Evolutionary conservation across 2,113 vertebrate species (phyloP), one percentile per base, ranked within the genome.

Genomic region (Sturnira hondurensis): DNA sequence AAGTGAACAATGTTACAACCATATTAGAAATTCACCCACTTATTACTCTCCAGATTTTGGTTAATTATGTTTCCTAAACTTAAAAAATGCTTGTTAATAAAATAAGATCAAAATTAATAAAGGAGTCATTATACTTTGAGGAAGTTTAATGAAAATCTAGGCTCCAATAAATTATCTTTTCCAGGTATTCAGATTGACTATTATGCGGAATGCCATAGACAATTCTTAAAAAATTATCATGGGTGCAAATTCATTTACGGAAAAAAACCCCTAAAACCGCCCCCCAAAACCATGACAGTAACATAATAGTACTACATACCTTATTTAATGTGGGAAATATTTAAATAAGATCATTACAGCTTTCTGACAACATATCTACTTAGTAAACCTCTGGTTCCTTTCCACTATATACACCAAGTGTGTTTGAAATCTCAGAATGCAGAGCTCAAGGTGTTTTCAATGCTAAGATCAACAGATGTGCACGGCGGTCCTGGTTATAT

Each of bases 291-390:
- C 45, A 87, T 54, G 20, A 54, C 63, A 82, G 20, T 54, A 58
- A 63, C 17, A 52, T 17, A 86, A 28, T 20, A 73, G 22, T 67
- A 43, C 14, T 88, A 81, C 10, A 78, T 45, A 50, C 31, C 56
- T 88, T 77, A 73, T 84, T 95, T 83, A 96, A 94, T 82, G 67
- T 93, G 91, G 93, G 93, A 97, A 88, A 94, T 94, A 96, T 90
- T 91, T 94, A 94, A 96, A 94, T 87, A 94, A 81, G 89, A 81
- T 74, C 36, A 71, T 85, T 74, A 81, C 45, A 22, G 68, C 70
- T 94, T 28, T 93, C 47, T 92, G 73, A 91, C n/a, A 95, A 58
- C 24, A 19, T 45, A 86, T 61, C 83, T 94, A 65, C 61, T 81
- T 85, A 93, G 77, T 93, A 85, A 96, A 84, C 28, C 81, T 93